A percentile compares a stretch with the other conserved stretches of the same genome.
Conservation (phyloP, 2,797 vertebrate species). For the Ataeniobius toweri region DNA sequence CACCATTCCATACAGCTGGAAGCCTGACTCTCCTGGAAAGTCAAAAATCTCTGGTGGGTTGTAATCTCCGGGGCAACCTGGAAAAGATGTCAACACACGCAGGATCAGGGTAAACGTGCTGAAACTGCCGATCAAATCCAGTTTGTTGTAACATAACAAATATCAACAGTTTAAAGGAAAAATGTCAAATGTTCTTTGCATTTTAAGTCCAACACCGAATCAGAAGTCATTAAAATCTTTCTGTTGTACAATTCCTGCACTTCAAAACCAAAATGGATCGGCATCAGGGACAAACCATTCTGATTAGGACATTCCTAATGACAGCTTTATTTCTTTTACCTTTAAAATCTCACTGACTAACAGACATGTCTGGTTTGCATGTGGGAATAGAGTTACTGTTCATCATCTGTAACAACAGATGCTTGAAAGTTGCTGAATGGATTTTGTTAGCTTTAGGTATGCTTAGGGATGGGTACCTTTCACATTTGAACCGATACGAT, state of each 20-base stretch:
- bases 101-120: background rate
- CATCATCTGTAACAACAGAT: background rate
- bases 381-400: too few relatives aligned
- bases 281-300: background rate
- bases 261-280: too few relatives aligned
- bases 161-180: background rate
- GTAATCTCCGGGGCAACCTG: constrained; percentile 95
- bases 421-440: background rate
- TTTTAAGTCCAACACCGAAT: too few relatives aligned
- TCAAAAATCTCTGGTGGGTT: constrained; percentile 94
- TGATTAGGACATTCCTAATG: background rate
- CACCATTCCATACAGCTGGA: constrained; percentile 94
- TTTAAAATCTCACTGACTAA: background rate
- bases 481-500: too few relatives aligned
- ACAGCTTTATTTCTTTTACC: background rate
- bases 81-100: constrained; percentile 15
- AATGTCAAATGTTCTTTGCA: too few relatives aligned
- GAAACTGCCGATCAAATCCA: background rate
- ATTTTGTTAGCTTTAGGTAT: background rate
- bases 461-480: background rate
- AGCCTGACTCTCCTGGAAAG: constrained; percentile 88
- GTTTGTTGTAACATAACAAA: background rate
- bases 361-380: too few relatives aligned
- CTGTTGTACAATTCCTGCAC: too few relatives aligned
- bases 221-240: too few relatives aligned